Conservation (phyloP, 2,113 vertebrate species). For the Vulpes ferrilata region DNA sequence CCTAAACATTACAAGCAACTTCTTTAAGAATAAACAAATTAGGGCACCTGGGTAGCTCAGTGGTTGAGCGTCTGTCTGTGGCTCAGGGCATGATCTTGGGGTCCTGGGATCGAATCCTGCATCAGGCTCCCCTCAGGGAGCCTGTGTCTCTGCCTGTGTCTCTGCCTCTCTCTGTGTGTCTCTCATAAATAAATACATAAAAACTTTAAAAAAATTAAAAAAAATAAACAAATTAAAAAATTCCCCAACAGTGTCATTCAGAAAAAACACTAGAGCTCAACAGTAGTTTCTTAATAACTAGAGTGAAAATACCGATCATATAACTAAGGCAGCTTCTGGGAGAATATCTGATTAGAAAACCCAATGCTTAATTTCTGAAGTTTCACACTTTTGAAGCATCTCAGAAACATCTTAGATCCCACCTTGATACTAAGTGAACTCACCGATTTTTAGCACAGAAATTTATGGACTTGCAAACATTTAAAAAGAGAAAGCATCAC, state of each 20-base stretch:
- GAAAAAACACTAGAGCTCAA: slow-evolving; percentile 1
- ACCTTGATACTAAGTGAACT: neutral
- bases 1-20: neutral
- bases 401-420: neutral
- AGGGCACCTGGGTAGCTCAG: too few relatives aligned
- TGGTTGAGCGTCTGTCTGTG: too few relatives aligned
- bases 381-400: neutral
- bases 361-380: neutral
- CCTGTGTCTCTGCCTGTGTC: too few relatives aligned
- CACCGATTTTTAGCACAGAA: slow-evolving; percentile 30
- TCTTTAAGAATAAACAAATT: neutral
- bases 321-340: neutral
- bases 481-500: slow-evolving; percentile 42
- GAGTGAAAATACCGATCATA: neutral
- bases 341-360: neutral
- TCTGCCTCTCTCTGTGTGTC: too few relatives aligned
- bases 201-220: too few relatives aligned
- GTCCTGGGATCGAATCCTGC: too few relatives aligned
- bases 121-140: too few relatives aligned
- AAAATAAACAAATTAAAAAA: slow-evolving; percentile 13
- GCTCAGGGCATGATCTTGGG: too few relatives aligned
- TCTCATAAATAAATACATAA: too few relatives aligned
- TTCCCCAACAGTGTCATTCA: slow-evolving; percentile 33
- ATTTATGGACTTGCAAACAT: neutral
- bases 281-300: slow-evolving; percentile 20